phyloP scores from a whole-genome alignment of 2,888 invertebrate genomes.

The Loripinus fragilis region DNA sequence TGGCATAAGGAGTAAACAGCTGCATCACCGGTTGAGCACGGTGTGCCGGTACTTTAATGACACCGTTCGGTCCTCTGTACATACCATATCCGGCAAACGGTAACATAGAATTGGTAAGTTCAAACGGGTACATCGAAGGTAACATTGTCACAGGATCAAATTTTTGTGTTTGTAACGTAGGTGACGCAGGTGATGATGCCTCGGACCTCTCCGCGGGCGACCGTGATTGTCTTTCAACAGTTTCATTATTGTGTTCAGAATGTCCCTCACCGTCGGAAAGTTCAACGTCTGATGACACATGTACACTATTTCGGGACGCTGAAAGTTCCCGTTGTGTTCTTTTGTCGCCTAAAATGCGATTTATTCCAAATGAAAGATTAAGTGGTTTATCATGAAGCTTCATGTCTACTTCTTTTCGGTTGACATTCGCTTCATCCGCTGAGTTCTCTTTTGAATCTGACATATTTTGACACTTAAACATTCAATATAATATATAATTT shows the following conservation, averaged over 20 bases:
- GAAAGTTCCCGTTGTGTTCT: background rate
- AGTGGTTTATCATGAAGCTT: background rate
- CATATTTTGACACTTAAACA: conserved; percentile 16
- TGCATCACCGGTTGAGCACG: conserved; percentile 71
- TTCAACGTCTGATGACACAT: conserved; percentile 10
- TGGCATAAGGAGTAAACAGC: conserved; percentile 67
- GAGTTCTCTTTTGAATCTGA: conserved; percentile 25
- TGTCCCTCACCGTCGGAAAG: background rate
- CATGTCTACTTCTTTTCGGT: background rate
- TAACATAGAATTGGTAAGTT: conserved; percentile 44
- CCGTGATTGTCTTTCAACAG: conserved; percentile 21
- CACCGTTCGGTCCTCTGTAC: conserved; percentile 62
- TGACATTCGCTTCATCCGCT: background rate
- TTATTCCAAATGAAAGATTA: conserved; percentile 74
- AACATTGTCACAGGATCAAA: conserved; percentile 40
- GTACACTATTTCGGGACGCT: background rate
- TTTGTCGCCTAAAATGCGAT: conserved; percentile 69
- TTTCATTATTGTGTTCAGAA: too few relatives aligned
- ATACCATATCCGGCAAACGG: conserved; percentile 52
- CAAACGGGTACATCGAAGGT: conserved; percentile 44
- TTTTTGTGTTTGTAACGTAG: conserved; percentile 47
- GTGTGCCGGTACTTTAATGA: conserved; percentile 74
- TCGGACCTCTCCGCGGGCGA: conserved; percentile 37
- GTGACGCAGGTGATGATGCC: conserved; percentile 48
- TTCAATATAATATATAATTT: too few relatives aligned